These are phyloP conservation scores for Porites evermanni DNA, from an alignment of 92 coral and sea anemone species.

Conservation along the genomic window DNA sequence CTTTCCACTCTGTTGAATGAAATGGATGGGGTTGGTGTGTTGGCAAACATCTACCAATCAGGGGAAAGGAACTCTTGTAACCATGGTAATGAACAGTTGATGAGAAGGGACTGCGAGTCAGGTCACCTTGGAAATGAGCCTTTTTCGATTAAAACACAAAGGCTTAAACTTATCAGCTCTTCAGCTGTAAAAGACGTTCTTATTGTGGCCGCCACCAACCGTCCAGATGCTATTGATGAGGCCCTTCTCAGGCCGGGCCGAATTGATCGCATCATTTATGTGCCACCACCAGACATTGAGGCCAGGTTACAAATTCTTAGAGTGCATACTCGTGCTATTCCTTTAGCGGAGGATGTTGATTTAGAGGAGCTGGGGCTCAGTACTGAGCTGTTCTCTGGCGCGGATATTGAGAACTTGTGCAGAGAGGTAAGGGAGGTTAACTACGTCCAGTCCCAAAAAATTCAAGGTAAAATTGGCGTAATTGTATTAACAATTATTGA, in stretches of 20 bases:
- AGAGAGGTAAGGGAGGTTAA: conserved; percentile 81
- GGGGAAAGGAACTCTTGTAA: conserved; percentile 4
- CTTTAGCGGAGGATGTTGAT: conserved; percentile 82
- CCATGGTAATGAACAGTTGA: not conserved
- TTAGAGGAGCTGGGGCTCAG: conserved; percentile 70
- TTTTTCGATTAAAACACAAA: not conserved
- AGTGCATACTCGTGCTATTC: conserved; percentile 84
- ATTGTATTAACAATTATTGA: no score
- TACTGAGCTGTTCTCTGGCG: conserved; percentile 93
- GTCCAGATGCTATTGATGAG: conserved; percentile 92
- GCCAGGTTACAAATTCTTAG: conserved; percentile 88
- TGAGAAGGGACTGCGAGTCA: not conserved
- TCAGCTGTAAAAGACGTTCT: conserved; percentile 72
- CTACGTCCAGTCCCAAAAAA: not conserved
- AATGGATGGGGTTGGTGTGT: conserved; percentile 97
- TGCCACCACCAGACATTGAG: conserved; percentile 94
- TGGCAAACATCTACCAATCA: conserved; percentile 84
- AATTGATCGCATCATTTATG: conserved; percentile 92
- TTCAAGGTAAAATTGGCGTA: not conserved
- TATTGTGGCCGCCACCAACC: conserved; percentile 94
- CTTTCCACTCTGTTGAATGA: conserved; percentile 95
- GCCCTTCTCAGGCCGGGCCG: conserved; percentile 98
- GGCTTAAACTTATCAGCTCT: conserved; percentile 12
- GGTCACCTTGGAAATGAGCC: not conserved
- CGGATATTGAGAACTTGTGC: conserved; percentile 94